phyloP scores from a whole-genome alignment of 2,797 vertebrate genomes.

The Rallus crepitans region DNA sequence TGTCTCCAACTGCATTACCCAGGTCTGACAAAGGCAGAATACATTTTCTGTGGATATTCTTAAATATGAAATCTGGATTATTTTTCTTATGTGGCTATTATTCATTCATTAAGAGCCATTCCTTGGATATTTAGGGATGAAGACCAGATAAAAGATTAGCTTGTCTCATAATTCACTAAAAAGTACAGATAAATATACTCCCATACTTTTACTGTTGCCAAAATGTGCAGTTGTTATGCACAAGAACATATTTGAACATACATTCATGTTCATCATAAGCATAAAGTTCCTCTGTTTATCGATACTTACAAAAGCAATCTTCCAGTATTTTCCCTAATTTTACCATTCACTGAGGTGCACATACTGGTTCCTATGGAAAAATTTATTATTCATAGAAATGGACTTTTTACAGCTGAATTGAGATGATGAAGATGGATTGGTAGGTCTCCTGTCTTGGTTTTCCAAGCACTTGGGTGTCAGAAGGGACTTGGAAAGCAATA shows the following conservation, averaged over 20 bases:
- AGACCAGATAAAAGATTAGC: background rate
- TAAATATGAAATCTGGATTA: background rate
- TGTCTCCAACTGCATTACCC: background rate
- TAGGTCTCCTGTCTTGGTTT: slow-evolving; percentile 75
- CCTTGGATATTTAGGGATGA: background rate
- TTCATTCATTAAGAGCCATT: background rate
- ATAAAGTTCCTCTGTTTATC: background rate
- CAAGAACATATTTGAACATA: background rate
- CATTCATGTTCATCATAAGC: background rate
- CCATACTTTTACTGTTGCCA: background rate
- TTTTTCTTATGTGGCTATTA: background rate
- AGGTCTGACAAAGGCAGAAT: background rate
- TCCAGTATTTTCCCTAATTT: background rate
- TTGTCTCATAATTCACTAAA: background rate
- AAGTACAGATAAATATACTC: background rate
- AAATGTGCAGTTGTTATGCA: background rate
- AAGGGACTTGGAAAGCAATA: background rate
- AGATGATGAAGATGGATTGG: slow-evolving; percentile 59
- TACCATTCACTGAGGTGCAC: background rate
- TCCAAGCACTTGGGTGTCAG: slow-evolving; percentile 14
- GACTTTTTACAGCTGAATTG: slow-evolving; percentile 74
- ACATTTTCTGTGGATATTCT: background rate
- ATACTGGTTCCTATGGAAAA: slow-evolving; percentile 53
- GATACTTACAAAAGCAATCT: background rate
- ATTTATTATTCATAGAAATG: background rate